Percentiles rank a stretch among this genome's conserved stretches.
phyloP scores from a whole-genome alignment of 2,888 invertebrate species.

The Andricus curvator region DNA sequence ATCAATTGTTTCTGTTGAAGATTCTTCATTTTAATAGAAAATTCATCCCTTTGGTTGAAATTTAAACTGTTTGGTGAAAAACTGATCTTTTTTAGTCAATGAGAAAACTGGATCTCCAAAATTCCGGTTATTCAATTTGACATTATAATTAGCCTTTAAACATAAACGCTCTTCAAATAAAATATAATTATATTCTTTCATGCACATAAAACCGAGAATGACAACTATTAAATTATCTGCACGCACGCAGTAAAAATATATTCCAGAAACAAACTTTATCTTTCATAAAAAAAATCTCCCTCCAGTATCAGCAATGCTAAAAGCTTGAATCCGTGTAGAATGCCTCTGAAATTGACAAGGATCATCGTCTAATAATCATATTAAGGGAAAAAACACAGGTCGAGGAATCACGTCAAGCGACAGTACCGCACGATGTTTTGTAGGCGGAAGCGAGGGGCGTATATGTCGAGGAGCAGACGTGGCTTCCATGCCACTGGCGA shows the following conservation, averaged over 20 bases:
- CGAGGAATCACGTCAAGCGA: conserved; percentile 37
- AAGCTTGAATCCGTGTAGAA: background rate
- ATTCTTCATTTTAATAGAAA: too few relatives aligned
- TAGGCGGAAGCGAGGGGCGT: conserved; percentile 68
- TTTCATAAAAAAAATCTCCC: background rate
- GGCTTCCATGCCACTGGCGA: conserved; percentile 41
- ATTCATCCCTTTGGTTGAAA: too few relatives aligned
- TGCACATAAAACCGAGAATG: background rate
- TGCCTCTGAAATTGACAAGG: conserved; percentile 29
- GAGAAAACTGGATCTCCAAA: too few relatives aligned
- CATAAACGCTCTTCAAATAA: background rate
- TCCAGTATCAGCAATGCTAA: background rate
- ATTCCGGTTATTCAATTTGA: too few relatives aligned
- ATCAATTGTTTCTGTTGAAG: too few relatives aligned
- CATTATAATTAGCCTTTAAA: too few relatives aligned
- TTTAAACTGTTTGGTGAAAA: too few relatives aligned
- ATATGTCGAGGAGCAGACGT: conserved; percentile 50
- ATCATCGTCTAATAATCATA: conserved; percentile 5
- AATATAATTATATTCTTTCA: background rate
- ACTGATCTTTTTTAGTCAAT: too few relatives aligned
- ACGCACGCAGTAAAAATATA: background rate
- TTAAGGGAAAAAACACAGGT: conserved; percentile 34
- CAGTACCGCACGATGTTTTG: conserved; percentile 37
- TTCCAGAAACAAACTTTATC: background rate
- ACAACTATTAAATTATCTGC: background rate